Base-by-base conservation (phyloP, 2,888 invertebrate genomes). In the Ophioninae sp. region DNA sequence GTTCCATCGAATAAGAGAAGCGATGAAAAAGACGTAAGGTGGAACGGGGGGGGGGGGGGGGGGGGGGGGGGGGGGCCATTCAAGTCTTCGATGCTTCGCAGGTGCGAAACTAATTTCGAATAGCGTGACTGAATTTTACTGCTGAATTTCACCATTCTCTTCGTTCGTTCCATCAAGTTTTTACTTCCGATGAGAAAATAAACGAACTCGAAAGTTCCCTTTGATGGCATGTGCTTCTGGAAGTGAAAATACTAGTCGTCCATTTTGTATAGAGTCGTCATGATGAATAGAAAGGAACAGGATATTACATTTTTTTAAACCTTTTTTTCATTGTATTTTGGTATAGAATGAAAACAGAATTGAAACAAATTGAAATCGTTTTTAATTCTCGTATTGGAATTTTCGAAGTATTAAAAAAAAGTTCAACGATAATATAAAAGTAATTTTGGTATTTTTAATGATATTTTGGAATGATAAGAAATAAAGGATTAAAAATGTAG, bases 1-100 rank as follows among this genome's bases (percentile, higher is more conserved):
- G 72, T 61, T 57, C 20, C 44, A 56, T 20, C 7, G 41, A 61
- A 68, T 50, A 23, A 7, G 68, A 50, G 13, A 41, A 61, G 41
- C 23, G 56, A 73, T 61, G 41, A 73, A 65, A 62, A 65, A 39
- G 65, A 65, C 21, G n/a, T n/a, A n/a, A n/a, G n/a, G n/a, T n/a
- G n/a, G n/a, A n/a, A n/a, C n/a, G n/a, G n/a, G n/a, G n/a, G n/a
- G n/a, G n/a, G n/a, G n/a, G n/a, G n/a, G n/a, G n/a, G n/a, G n/a
- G n/a, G n/a, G n/a, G n/a, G n/a, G n/a, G n/a, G n/a, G n/a, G n/a
- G n/a, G n/a, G n/a, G n/a, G 50, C 50, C 50, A 50, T 50, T 50
- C 50, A 50, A 13, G 61, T 73, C 61, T n/a, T 61, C 61, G 61
- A 73, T 41, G 7, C 21, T 73, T 37, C 72, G 13, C 50, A 41